Evolutionary conservation across 2,113 vertebrate species (phyloP), one percentile per base, ranked within the genome.

Genomic region (Chaetorhynchus papuensis): DNA sequence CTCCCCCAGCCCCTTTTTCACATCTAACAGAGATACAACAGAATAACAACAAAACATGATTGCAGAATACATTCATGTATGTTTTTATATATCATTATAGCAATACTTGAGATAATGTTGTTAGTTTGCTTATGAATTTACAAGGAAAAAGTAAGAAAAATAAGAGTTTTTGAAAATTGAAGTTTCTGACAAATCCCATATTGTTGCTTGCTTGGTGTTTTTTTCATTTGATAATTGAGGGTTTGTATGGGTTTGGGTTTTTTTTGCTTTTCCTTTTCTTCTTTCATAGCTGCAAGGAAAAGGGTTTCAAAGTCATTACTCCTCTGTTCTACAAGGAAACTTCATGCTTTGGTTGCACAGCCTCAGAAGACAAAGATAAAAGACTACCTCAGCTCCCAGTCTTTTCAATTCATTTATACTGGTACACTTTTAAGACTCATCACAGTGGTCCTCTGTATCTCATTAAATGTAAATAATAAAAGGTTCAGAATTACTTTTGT

Each of bases 81-180:
- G 24, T 23, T 96, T 85, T 86, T 37, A 84, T 93, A 57, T 18
- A 82, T n/a, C 41, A 68, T 59, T 75, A 53, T 41, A 96, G 53
- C 60, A 97, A 61, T 91, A 96, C 57, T 81, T 95, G 76, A 41
- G 50, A 92, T 75, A 89, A 96, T 39, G 53, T 76, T 82, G 31
- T 88, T 49, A 94, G 49, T 8, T 93, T 95, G 82, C 90, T 96
- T 94, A 79, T 94, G 86, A 97, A 95, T 79, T 92, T 63, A 80
- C 44, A 79, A 66, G 53, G 49, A 80, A 96, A 97, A 93, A 78
- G 33, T 72, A 86, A 91, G 45, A 80, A 91, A 12, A 84, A 93
- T 72, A 71, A 61, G 31, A 80, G 49, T 83, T 91, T 81, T 83
- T 35, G 23, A 27, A 95, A 94, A 80, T 2, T 60, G 23, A 64